Base-by-base conservation (phyloP, 2,797 vertebrate species). In the Huso huso region DNA sequence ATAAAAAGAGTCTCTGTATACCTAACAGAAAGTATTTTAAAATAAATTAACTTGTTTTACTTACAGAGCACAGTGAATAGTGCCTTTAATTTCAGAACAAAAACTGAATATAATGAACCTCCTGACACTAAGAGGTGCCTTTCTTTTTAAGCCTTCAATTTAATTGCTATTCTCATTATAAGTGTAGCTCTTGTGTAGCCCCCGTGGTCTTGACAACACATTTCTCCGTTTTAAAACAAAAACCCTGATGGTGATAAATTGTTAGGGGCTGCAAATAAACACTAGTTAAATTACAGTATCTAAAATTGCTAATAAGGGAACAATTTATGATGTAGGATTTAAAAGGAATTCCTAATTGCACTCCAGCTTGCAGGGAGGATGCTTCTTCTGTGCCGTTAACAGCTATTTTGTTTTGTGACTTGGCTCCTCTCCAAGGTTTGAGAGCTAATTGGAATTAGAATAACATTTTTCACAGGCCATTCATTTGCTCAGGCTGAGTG, bases 361-460 rank as follows among this genome's bases (percentile, higher is more conserved):
- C 92, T 95, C 93, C 90, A 93, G 91, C 91, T 91, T 91, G 90
- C 91, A 88, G 81, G 75, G 85, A 94, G 91, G 93, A 93, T 88
- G 89, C 88, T 92, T 89, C 90, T 92, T 74, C 72, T 71, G 69
- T 72, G 67, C 70, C 80, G 61, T 68, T 66, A 71, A 67, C 83
- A 76, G 78, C 79, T 79, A 78, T 82, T 82, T 83, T 83, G 72
- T 67, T 81, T 78, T 37, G 73, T 72, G 86, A 89, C 85, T 83
- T 97, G 95, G 94, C 92, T 88, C 81, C 69, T 82, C 81, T 92
- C 94, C 95, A 96, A 91, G 88, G 90, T 89, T 91, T 93, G 90
- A 95, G 93, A 94, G 93, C 94, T 97, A 96, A 96, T 96, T 97
- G 93, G 94, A 95, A 95, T 94, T 95, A 95, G 92, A 96, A 95